Evolutionary conservation across 2,888 invertebrate genomes (phyloP).

Genomic region (Tinea pellionella): DNA sequence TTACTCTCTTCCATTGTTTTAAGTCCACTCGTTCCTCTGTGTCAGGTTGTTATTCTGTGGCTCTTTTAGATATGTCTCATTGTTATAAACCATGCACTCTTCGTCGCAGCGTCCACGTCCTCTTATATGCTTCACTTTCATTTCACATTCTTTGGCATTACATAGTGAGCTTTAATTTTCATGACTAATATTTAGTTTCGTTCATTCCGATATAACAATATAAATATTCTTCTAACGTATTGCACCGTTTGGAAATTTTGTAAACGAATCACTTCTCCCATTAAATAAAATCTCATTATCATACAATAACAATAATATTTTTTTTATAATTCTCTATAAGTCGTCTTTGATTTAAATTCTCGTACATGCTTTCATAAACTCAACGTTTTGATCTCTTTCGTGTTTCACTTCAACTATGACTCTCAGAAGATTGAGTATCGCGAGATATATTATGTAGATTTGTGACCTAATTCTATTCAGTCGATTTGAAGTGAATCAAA

Average conservation of each 20-base stretch:
- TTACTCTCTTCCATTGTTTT: background rate
- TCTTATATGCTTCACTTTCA: background rate
- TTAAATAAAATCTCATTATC: conserved; percentile 3
- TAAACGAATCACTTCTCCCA: background rate
- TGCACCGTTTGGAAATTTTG: background rate
- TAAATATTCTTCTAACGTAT: background rate
- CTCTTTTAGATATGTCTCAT: background rate
- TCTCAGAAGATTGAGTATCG: background rate
- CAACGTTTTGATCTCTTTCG: background rate
- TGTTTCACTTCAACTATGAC: background rate
- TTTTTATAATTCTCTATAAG: background rate
- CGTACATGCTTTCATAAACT: background rate
- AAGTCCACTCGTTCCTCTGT: background rate
- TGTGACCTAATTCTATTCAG: conserved; percentile 66
- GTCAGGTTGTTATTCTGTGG: background rate
- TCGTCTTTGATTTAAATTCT: background rate
- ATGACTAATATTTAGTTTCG: background rate
- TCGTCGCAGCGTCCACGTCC: background rate
- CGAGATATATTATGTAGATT: conserved; percentile 21
- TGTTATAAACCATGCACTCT: background rate
- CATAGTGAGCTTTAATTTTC: conserved; percentile 55
- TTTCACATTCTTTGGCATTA: conserved; percentile 57
- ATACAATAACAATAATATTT: background rate
- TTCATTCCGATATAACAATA: conserved; percentile 1
- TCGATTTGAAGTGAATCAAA: conserved; percentile 42